phyloP scores from a whole-genome alignment of 2,888 invertebrate species.

The Tiliacea citrago region DNA sequence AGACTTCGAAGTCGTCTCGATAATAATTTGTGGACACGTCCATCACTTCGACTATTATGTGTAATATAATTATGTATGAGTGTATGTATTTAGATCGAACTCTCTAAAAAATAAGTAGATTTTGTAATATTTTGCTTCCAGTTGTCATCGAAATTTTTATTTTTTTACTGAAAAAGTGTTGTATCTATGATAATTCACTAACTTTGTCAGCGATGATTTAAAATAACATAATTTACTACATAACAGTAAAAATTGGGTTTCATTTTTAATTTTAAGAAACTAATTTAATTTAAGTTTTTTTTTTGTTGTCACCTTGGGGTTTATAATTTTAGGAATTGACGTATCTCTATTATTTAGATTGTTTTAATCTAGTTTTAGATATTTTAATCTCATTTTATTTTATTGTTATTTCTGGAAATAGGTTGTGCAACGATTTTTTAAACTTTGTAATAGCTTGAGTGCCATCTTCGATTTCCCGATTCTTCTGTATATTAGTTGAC shows the following conservation, averaged over 20 bases:
- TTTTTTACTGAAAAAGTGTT: slow-evolving; percentile 53
- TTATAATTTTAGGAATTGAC: slow-evolving; percentile 63
- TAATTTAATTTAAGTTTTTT: slow-evolving; percentile 55
- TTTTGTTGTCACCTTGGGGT: slow-evolving; percentile 63
- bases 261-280: slow-evolving; percentile 52
- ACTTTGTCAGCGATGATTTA: slow-evolving; percentile 37
- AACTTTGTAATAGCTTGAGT: slow-evolving; percentile 57
- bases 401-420: slow-evolving; percentile 65
- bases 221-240: slow-evolving; percentile 30
- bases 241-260: slow-evolving; percentile 44
- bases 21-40: slow-evolving; percentile 82
- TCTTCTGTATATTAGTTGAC: slow-evolving; percentile 29
- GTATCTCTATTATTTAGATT: slow-evolving; percentile 62
- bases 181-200: slow-evolving; percentile 32
- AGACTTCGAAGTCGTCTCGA: slow-evolving; percentile 68
- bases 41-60: slow-evolving; percentile 77
- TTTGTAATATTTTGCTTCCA: slow-evolving; percentile 63
- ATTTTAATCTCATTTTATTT: slow-evolving; percentile 66
- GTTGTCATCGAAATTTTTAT: slow-evolving; percentile 57
- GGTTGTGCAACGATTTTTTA: slow-evolving; percentile 82
- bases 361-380: slow-evolving; percentile 59
- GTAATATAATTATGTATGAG: slow-evolving; percentile 74
- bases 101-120: slow-evolving; percentile 65
- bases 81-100: slow-evolving; percentile 75
- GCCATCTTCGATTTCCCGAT: slow-evolving; percentile 65